Evolutionary conservation across 1,140 invertebrate genomes (phyloP).

Genomic region (Sitodiplosis mosellana): DNA sequence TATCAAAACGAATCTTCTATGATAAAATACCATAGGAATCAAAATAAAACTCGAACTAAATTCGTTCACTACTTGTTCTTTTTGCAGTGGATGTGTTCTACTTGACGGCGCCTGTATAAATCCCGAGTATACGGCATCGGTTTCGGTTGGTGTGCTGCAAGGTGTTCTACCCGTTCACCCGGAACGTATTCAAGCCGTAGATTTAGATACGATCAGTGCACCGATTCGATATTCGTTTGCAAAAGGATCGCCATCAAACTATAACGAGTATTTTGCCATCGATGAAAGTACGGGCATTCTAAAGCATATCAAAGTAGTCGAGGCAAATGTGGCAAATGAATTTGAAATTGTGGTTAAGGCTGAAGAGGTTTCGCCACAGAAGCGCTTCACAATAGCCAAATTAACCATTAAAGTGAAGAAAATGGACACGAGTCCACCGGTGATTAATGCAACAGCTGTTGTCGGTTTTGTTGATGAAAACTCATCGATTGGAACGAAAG

Average conservation of each 20-base stretch:
- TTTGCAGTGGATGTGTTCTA: conserved; percentile 40
- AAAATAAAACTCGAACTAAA: too few relatives aligned
- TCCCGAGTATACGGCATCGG: conserved; percentile 59
- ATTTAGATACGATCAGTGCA: conserved; percentile 71
- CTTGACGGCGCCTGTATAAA: conserved; percentile 64
- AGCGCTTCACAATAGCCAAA: conserved; percentile 63
- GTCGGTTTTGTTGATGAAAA: conserved; percentile 74
- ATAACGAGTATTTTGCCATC: conserved; percentile 66
- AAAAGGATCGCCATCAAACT: conserved; percentile 53
- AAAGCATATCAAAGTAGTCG: conserved; percentile 58
- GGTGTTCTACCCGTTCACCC: conserved; percentile 67
- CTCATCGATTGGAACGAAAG: conserved; percentile 61
- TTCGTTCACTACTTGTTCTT: background rate
- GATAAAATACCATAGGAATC: too few relatives aligned
- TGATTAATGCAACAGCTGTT: conserved; percentile 45
- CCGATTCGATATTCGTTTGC: conserved; percentile 64
- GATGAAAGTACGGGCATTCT: conserved; percentile 60
- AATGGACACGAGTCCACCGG: conserved; percentile 67
- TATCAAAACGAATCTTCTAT: too few relatives aligned
- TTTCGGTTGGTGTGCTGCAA: conserved; percentile 59
- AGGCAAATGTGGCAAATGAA: conserved; percentile 46
- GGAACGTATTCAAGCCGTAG: conserved; percentile 72
- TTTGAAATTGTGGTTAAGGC: conserved; percentile 56
- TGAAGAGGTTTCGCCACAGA: conserved; percentile 57
- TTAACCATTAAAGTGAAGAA: conserved; percentile 62